Evolutionary conservation across 1,140 invertebrate species (phyloP).

Genomic region (Pinna nobilis): DNA sequence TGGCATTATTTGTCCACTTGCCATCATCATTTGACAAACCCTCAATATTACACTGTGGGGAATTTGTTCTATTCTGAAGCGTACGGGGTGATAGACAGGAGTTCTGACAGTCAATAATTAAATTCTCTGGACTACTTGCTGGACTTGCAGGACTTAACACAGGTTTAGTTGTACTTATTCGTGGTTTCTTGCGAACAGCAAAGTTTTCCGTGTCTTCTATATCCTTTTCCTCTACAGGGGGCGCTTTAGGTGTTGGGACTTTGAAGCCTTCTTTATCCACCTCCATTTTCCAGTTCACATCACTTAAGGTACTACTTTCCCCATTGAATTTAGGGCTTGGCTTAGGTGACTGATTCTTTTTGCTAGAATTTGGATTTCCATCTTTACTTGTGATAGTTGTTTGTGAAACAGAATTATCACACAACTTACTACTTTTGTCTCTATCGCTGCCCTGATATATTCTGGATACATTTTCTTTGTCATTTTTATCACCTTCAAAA

Average conservation of each 20-base stretch:
- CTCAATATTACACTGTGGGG: constrained; percentile 34
- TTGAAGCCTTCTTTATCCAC: constrained; percentile 37
- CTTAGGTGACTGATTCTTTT: constrained; percentile 33
- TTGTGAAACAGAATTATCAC: constrained; percentile 14
- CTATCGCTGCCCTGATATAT: constrained; percentile 2
- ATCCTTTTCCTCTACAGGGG: constrained; percentile 28
- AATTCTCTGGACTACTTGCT: constrained; percentile 37
- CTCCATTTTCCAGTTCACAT: background rate
- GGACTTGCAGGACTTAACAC: constrained; percentile 37
- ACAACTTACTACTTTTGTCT: constrained; percentile 1
- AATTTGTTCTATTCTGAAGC: constrained; percentile 35
- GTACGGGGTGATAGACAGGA: constrained; percentile 33
- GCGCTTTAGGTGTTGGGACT: constrained; percentile 43
- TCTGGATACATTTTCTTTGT: constrained; percentile 23
- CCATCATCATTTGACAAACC: constrained; percentile 17
- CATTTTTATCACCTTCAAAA: constrained; percentile 17
- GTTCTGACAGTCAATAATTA: constrained; percentile 42
- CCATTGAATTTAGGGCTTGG: constrained; percentile 40
- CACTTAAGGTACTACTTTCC: constrained; percentile 11
- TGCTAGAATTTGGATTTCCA: background rate
- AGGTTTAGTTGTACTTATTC: constrained; percentile 40
- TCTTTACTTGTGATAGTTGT: constrained; percentile 22
- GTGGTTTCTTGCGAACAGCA: constrained; percentile 27
- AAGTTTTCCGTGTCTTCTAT: constrained; percentile 41
- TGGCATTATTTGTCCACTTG: background rate